Evolutionary conservation across 2,113 vertebrate genomes (phyloP).

Genomic region (Microcebus tavaratra): DNA sequence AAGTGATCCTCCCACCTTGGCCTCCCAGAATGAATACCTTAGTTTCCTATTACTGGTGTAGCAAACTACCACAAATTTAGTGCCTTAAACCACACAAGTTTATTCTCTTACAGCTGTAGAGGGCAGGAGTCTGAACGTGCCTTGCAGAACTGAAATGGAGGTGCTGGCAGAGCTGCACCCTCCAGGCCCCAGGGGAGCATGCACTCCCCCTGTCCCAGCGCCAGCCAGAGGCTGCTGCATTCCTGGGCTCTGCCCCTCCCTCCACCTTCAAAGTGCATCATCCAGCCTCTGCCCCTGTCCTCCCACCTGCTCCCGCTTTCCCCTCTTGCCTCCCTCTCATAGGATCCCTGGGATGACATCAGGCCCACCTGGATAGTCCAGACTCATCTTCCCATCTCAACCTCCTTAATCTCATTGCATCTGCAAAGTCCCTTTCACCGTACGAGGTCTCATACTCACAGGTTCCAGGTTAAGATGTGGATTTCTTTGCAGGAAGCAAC

Average conservation of each 20-base stretch:
- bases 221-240: no score
- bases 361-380: not conserved
- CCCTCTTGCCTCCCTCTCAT: not conserved
- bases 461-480: not conserved
- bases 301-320: not conserved
- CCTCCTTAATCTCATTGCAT: not conserved
- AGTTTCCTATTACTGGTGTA: not conserved
- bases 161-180: no score
- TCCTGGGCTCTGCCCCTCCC: not conserved
- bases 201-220: not conserved
- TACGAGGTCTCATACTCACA: no score
- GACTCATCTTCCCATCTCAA: not conserved
- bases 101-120: not conserved
- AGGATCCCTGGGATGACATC: not conserved
- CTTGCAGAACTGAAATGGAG: not conserved
- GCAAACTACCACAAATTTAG: not conserved
- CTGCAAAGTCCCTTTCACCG: not conserved
- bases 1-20: no score
- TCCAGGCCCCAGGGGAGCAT: no score
- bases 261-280: not conserved
- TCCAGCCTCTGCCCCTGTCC: not conserved
- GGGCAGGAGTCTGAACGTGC: not conserved
- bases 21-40: not conserved
- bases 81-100: not conserved
- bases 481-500: not conserved